Evolutionary conservation across 1,140 invertebrate genomes (phyloP), one percentile per base, ranked within the genome.

Genomic region (Rhizoglyphus robini): DNA sequence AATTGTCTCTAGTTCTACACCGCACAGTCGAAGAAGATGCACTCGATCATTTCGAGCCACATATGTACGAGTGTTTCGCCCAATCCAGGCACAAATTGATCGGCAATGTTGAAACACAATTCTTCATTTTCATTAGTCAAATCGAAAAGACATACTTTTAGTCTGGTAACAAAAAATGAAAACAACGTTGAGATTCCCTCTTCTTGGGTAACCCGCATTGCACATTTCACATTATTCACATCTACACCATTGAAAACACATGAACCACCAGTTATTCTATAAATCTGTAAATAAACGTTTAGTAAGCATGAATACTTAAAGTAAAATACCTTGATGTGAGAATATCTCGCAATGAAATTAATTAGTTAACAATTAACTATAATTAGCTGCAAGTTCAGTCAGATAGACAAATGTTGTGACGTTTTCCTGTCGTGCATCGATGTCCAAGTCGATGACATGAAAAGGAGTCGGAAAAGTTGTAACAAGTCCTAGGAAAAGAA

Each of bases 251-350:
- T 88, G 75, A 96, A 90, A 0, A 88, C 82, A 75, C 93, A 94
- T 0, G 96, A 86, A 18, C 92, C 93, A 3, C 90, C 90, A 74
- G 96, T 96, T 38, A 97, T 93, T 66, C n/a, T n/a, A n/a, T n/a
- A n/a, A n/a, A 96, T 87, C 80, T 83, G 71, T 32, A 74, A 70
- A 25, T 1, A 70, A 41, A 70, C 27, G 65, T 27, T n/a, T n/a
- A n/a, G 48, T 51, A 51, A 51, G 59, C 5, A 65, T 38, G 32
- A 23, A 59, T 1, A 15, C 60, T 47, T 48, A 57, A 61, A 63
- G 30, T 64, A 15, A 5, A n/a, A 18, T 72, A 82, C 81, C 74
- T 91, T 92, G 3, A 95, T 81, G 70, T 78, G 75, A 68, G 87
- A 83, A 74, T 96, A 96, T 41, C 79, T 81, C 23, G 81, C 68